A percentile compares a stretch with the other conserved stretches of the same genome.
Conservation (phyloP, 2,797 vertebrate genomes). For the Odontamblyopus rebecca region DNA sequence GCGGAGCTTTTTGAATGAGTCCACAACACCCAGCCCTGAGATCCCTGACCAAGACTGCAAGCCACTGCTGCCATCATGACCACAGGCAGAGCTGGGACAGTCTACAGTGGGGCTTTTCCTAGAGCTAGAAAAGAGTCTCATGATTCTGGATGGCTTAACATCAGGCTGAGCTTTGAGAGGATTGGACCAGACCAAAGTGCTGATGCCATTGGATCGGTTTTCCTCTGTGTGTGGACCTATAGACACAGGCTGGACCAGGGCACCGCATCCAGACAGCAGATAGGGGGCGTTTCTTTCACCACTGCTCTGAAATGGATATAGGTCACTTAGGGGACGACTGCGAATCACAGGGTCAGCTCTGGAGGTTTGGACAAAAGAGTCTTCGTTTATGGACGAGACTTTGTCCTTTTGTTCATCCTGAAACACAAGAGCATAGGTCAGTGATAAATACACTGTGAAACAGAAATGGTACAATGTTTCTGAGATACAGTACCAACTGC, state of each 20-base stretch:
- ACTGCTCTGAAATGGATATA: conserved; percentile 56
- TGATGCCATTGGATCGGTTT: conserved; percentile 54
- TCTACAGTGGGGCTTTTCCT: conserved; percentile 69
- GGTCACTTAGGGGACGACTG: conserved; percentile 60
- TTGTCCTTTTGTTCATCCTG: conserved; percentile 75
- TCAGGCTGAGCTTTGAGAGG: conserved; percentile 66
- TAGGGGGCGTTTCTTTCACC: conserved; percentile 47
- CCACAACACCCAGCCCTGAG: conserved; percentile 87
- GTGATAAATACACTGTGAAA: neutral
- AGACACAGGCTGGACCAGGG: conserved; percentile 52
- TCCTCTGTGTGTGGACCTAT: conserved; percentile 53
- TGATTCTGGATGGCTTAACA: conserved; percentile 82
- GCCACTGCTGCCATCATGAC: conserved; percentile 50
- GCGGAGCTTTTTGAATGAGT: conserved; percentile 95
- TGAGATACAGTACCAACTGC: neutral
- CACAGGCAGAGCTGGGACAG: conserved; percentile 69
- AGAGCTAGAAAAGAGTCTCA: conserved; percentile 84
- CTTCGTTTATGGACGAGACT: conserved; percentile 71
- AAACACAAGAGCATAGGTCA: conserved; percentile 12
- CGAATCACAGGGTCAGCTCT: conserved; percentile 51
- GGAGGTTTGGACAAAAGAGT: conserved; percentile 47
- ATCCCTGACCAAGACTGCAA: conserved; percentile 85
- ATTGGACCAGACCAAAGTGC: conserved; percentile 61
- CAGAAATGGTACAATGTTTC: neutral
- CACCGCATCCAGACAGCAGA: conserved; percentile 55